Evolutionary conservation across 2,113 vertebrate species (phyloP).

Genomic region (Hippocampus mohnikei): DNA sequence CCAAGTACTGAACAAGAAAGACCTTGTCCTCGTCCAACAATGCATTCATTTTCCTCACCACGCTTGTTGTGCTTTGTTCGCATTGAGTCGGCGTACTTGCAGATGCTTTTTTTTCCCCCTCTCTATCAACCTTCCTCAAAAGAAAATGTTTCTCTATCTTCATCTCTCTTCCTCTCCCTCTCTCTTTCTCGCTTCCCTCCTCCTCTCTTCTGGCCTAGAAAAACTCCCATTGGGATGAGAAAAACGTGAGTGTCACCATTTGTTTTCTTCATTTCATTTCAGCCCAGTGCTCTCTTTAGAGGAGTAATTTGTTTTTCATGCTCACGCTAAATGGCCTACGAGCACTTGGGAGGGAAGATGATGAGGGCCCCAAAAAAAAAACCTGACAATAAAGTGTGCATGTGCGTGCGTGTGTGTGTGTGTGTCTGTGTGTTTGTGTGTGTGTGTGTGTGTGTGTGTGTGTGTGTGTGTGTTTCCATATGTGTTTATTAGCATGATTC

Average conservation of each 20-base stretch:
- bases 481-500: slow-evolving; percentile 79
- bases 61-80: slow-evolving; percentile 14
- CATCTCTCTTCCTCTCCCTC: slow-evolving; percentile 48
- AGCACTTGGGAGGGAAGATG: not conserved
- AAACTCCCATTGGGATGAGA: slow-evolving; percentile 79
- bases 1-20: not conserved
- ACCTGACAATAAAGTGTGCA: not conserved
- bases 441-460: too few species aligned
- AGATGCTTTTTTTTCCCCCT: slow-evolving; percentile 26
- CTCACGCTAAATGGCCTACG: slow-evolving; percentile 13
- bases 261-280: slow-evolving; percentile 42
- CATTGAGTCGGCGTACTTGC: not conserved
- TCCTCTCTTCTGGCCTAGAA: slow-evolving; percentile 71
- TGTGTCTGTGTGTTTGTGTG: too few species aligned
- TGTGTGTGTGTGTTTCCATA: slow-evolving; percentile 9
- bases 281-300: slow-evolving; percentile 21
- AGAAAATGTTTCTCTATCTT: slow-evolving; percentile 15
- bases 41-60: slow-evolving; percentile 15
- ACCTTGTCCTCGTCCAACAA: not conserved
- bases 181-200: not conserved
- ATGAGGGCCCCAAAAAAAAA: not conserved
- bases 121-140: slow-evolving; percentile 47
- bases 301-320: slow-evolving; percentile 31
- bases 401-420: not conserved
- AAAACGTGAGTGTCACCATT: slow-evolving; percentile 75